Conservation (phyloP, 2,113 vertebrate species). For the Syrrhaptes paradoxus region DNA sequence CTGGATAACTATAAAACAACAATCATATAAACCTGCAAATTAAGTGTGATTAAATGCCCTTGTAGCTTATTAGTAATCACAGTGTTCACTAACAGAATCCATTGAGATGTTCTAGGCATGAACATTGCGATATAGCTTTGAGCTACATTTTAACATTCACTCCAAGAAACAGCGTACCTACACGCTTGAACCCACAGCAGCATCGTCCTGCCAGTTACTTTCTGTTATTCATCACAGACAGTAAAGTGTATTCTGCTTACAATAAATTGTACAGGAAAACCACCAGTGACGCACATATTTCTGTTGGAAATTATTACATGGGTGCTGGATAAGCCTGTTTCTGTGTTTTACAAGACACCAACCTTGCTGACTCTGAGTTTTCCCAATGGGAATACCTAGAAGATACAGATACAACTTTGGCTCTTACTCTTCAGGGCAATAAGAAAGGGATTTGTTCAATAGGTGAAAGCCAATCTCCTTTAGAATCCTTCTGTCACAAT, state of each 20-base stretch:
- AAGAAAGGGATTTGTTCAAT: not conserved
- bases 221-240: not conserved
- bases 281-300: not conserved
- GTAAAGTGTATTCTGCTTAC: not conserved
- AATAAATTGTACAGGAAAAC: constrained; percentile 18
- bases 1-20: not conserved
- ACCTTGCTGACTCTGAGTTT: constrained; percentile 6
- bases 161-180: not conserved
- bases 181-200: constrained; percentile 5
- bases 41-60: not conserved
- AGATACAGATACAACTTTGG: not conserved
- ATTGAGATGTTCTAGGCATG: not conserved
- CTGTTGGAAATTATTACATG: not conserved
- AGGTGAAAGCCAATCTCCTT: constrained; percentile 31
- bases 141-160: not conserved
- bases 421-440: not conserved
- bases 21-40: not conserved
- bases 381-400: not conserved
- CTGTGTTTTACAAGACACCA: not conserved
- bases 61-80: not conserved
- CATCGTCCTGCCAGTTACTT: not conserved
- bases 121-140: not conserved
- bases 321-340: not conserved
- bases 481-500: constrained; percentile 22
- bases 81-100: not conserved